Base-by-base conservation (phyloP, 2,888 invertebrate genomes). In the Plagodis pulveraria region DNA sequence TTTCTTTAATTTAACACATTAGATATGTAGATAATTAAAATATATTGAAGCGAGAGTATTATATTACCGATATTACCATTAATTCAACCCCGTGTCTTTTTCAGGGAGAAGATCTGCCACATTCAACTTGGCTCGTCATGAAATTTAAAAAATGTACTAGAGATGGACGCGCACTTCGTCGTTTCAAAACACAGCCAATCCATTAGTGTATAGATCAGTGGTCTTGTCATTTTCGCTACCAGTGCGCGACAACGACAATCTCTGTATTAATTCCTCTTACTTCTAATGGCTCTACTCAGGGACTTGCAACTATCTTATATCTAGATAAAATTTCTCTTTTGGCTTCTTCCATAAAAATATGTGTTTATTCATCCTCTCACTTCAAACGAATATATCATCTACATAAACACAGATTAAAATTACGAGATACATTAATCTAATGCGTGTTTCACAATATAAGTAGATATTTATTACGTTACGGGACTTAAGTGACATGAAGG, bases 11-110 rank as follows among this genome's bases (percentile, higher is more conserved):
- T 45, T 50, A 45, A 47, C 54, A 76, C 76, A 73, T 79, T 80
- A 86, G 81, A 84, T 86, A 84, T 84, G 83, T 85, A 77, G 76
- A 81, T 59, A 70, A 62, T 62, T 50, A 55, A 58, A 78, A 70
- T 71, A 70, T 38, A 65, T 72, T 72, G 72, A 74, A 74, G 76
- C 70, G 75, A 72, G 76, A 76, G 73, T 50, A 53, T 63, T 35
- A 50, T 49, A 45, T 6, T n/a, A 41, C 7, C 41, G 10, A 41
- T n/a, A 41, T 41, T 32, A 7, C 40, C 46, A 55, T 47, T 48
- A 56, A 7, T 46, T 22, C 41, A 34, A 50, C 60, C 64, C 64
- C 64, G 63, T 59, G 62, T 65, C 56, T 22, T 5, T 36, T 36
- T 1, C 36, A 36, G 36, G 36, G 36, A 8, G 36, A 36, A 36